phyloP scores from a whole-genome alignment of 2,797 vertebrate genomes.

The Todus mexicanus region DNA sequence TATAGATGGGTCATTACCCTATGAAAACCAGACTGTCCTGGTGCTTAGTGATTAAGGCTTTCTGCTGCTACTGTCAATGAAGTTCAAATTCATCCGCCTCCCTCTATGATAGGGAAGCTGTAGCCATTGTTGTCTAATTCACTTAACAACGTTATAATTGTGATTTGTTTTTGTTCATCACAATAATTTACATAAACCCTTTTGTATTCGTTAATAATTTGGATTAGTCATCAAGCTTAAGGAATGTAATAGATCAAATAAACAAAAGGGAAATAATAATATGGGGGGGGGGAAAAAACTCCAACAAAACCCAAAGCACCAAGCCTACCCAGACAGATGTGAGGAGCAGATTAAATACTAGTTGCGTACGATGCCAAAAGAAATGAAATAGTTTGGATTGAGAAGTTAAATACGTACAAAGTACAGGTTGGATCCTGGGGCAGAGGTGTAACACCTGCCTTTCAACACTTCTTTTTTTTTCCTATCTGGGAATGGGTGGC shows the following conservation, averaged over 20 bases:
- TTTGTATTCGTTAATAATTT: conserved; percentile 54
- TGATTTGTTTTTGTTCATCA: conserved; percentile 59
- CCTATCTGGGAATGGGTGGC: background rate
- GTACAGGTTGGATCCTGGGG: background rate
- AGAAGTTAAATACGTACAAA: background rate
- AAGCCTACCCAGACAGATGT: conserved; percentile 34
- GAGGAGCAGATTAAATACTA: conserved; percentile 31
- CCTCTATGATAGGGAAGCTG: conserved; percentile 61
- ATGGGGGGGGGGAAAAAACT: too few relatives aligned
- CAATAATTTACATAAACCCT: conserved; percentile 67
- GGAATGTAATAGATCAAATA: conserved; percentile 58
- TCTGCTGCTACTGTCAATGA: conserved; percentile 69
- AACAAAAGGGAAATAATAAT: conserved; percentile 34
- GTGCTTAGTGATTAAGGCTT: conserved; percentile 67
- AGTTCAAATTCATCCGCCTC: conserved; percentile 70
- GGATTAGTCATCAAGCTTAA: conserved; percentile 58
- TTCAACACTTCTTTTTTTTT: background rate
- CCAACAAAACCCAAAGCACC: background rate
- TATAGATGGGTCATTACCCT: conserved; percentile 77
- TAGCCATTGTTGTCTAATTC: conserved; percentile 68
- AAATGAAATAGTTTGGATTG: background rate
- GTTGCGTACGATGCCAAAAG: background rate
- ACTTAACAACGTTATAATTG: conserved; percentile 61
- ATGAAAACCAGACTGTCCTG: conserved; percentile 58
- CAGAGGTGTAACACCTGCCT: background rate